Percentiles rank a stretch among this genome's conserved stretches.
Conservation (phyloP, 2,113 vertebrate genomes). For the Ceratotherium simum region DNA sequence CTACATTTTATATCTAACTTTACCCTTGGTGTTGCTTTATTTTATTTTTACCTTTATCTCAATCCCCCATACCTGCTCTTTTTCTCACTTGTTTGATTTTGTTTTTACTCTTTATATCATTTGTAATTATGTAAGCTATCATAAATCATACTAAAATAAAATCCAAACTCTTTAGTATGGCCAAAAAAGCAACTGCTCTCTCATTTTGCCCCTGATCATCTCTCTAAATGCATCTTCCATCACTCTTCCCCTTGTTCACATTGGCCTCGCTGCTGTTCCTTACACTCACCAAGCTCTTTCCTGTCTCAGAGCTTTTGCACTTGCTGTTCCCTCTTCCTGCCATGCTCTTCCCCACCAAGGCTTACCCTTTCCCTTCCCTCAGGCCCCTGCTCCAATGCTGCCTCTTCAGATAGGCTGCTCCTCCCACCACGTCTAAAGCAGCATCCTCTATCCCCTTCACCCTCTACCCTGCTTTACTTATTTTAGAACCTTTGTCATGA, state of each 20-base stretch:
- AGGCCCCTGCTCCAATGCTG: background rate
- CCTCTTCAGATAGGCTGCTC: background rate
- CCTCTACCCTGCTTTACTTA: background rate
- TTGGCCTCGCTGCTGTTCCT: background rate
- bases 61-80: background rate
- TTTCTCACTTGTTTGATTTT: background rate
- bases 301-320: background rate
- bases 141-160: background rate
- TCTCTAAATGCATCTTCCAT: background rate
- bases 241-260: background rate
- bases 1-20: background rate
- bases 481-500: background rate
- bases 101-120: background rate
- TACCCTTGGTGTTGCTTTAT: background rate
- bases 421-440: background rate
- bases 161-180: background rate
- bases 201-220: background rate
- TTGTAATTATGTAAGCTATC: background rate
- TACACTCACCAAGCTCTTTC: background rate
- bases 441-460: background rate
- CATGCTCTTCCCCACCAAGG: background rate
- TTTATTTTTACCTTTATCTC: background rate
- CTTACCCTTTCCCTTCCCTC: background rate
- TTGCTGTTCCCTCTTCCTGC: background rate
- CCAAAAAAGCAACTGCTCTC: background rate